phyloP scores from a whole-genome alignment of 2,113 vertebrate genomes.

The Scomber japonicus region DNA sequence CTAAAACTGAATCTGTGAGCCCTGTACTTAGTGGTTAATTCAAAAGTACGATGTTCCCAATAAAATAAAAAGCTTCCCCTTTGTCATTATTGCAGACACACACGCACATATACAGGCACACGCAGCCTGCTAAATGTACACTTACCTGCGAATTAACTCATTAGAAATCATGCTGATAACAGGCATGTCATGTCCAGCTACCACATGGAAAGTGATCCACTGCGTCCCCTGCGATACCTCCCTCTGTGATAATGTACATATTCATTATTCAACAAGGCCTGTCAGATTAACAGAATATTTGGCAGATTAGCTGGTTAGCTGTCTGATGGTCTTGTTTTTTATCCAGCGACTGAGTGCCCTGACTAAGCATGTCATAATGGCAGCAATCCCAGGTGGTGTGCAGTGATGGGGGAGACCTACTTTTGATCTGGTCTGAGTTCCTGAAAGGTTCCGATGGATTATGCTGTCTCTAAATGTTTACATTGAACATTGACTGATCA shows the following conservation, averaged over 20 bases:
- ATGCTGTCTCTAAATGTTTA: slow-evolving; percentile 38
- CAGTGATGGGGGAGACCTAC: not conserved
- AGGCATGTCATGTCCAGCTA: slow-evolving; percentile 55
- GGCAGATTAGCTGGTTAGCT: slow-evolving; percentile 64
- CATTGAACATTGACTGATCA: slow-evolving; percentile 20
- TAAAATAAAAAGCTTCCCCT: slow-evolving; percentile 5
- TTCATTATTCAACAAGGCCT: slow-evolving; percentile 71
- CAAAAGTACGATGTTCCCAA: slow-evolving; percentile 17
- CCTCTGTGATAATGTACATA: slow-evolving; percentile 71
- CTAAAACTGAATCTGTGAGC: not conserved
- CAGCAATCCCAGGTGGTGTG: slow-evolving; percentile 44
- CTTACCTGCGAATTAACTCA: slow-evolving; percentile 67
- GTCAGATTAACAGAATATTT: slow-evolving; percentile 70
- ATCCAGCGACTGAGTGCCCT: slow-evolving; percentile 33
- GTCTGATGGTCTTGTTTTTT: slow-evolving; percentile 67
- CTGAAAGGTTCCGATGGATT: slow-evolving; percentile 41
- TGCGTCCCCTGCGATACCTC: slow-evolving; percentile 48
- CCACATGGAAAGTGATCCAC: slow-evolving; percentile 49
- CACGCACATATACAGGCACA: not conserved
- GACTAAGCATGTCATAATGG: slow-evolving; percentile 47
- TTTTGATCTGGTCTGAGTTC: slow-evolving; percentile 47
- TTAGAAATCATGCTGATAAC: slow-evolving; percentile 65
- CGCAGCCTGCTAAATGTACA: slow-evolving; percentile 1
- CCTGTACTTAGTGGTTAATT: not conserved
- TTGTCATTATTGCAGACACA: slow-evolving; percentile 37